phyloP scores from a whole-genome alignment of 2,888 invertebrate genomes.

The Limnephilus auricula region DNA sequence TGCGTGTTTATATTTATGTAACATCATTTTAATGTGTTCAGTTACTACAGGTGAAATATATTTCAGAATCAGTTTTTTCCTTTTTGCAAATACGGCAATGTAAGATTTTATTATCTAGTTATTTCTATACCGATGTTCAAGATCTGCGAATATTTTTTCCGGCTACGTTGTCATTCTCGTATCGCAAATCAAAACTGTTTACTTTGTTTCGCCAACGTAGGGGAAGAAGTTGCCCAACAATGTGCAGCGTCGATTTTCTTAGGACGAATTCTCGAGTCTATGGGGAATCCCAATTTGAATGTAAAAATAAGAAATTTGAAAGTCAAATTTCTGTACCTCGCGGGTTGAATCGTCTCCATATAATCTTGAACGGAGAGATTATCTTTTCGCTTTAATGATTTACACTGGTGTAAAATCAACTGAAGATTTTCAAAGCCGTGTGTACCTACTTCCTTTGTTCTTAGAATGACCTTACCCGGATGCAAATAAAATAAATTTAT shows the following conservation, averaged over 20 bases:
- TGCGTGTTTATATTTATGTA: too few relatives aligned
- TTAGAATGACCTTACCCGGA: too few relatives aligned
- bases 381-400: neutral
- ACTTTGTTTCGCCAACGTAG: neutral
- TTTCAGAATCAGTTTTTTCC: too few relatives aligned
- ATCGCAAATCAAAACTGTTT: slow-evolving; percentile 19
- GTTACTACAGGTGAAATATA: too few relatives aligned
- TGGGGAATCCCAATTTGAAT: slow-evolving; percentile 23
- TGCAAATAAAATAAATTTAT: too few relatives aligned
- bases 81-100: neutral
- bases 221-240: neutral
- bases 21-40: too few relatives aligned
- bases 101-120: neutral
- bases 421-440: too few relatives aligned
- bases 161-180: neutral
- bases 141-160: neutral
- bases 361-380: neutral
- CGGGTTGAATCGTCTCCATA: neutral
- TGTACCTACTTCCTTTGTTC: too few relatives aligned
- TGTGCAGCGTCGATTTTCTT: slow-evolving; percentile 20
- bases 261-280: neutral
- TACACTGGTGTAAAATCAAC: neutral
- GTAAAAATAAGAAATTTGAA: slow-evolving; percentile 32
- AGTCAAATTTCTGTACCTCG: slow-evolving; percentile 10
- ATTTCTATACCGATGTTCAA: neutral